Evolutionary conservation across 2,113 vertebrate species (phyloP).

Genomic region (Eubucco bourcierii): DNA sequence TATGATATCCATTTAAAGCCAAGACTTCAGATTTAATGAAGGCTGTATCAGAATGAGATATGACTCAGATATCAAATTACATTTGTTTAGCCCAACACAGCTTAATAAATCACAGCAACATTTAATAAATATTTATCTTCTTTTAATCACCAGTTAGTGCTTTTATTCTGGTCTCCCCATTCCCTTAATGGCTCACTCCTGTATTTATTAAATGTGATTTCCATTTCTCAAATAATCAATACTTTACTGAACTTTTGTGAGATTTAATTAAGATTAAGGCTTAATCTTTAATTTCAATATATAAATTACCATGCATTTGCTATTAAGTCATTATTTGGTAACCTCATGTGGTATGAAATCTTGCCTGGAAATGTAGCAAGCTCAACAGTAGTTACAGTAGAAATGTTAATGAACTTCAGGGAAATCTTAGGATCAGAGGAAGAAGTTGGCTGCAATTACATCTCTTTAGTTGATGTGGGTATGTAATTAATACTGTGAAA

Average conservation of each 20-base stretch:
- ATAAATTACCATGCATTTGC: conserved; percentile 43
- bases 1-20: conserved; percentile 75
- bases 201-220: conserved; percentile 75
- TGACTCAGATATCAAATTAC: conserved; percentile 76
- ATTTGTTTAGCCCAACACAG: conserved; percentile 74
- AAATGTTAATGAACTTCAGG: conserved; percentile 40
- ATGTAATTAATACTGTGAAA: conserved; percentile 3
- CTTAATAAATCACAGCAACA: conserved; percentile 77
- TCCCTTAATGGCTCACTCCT: conserved; percentile 70
- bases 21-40: conserved; percentile 75
- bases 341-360: conserved; percentile 52
- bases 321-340: conserved; percentile 67
- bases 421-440: conserved; percentile 16
- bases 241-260: conserved; percentile 65
- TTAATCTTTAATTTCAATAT: conserved; percentile 72
- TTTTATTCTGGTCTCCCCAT: conserved; percentile 68
- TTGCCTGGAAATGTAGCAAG: conserved; percentile 25
- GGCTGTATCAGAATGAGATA: conserved; percentile 73
- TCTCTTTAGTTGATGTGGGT: neutral
- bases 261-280: conserved; percentile 79
- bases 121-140: conserved; percentile 83
- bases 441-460: conserved; percentile 1
- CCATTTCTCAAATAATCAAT: conserved; percentile 75
- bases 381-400: conserved; percentile 16
- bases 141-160: conserved; percentile 75